Base-by-base conservation (phyloP, 1,140 invertebrate species). In the Leptonema lineaticorne region DNA sequence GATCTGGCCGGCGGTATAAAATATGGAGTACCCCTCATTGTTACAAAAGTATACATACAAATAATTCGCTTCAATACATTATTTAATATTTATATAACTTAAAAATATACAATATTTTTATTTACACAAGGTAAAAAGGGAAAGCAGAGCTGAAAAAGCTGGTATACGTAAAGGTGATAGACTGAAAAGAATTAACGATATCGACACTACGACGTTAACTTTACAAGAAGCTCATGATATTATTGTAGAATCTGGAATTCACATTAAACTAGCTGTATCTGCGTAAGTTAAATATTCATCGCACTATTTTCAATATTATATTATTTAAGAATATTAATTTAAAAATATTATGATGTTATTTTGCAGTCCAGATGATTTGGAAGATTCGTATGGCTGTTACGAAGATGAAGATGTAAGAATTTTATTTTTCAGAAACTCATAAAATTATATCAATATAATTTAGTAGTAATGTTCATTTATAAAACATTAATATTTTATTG, bases 201-300 rank as follows among this genome's bases (percentile, higher is more conserved):
- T 86, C 60, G 82, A 88, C 71, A 87, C 90, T 24, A 83, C 86
- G 53, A 80, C 82, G 66, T 79, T 95, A 72, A 89, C 89, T n/a
- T 91, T 96, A 75, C 87, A 88, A 73, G 88, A 94, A 78, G 93
- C 92, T 16, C 92, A 96, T 75, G 89, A 94, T 74, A 84, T 86
- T 53, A 90, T 97, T 37, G 9, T 78, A 6, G 74, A 78, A 22
- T 76, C 78, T 1, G 78, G 78, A 3, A 71, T 79, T 30, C 74
- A 79, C 57, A 74, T 79, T 5, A 71, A 73, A 58, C 58, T 79
- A 0, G 75, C 75, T 58, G 75, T 79, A 11, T 75, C 75, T 0
- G 73, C 77, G 78, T 79, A 70, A 78, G 77, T 76, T 66, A 16
- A 18, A 28, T 9, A 6, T 37, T 22, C 45, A 7, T 5, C 63